Evolutionary conservation across 2,888 invertebrate species (phyloP).

Genomic region (Ophion slaviceki): DNA sequence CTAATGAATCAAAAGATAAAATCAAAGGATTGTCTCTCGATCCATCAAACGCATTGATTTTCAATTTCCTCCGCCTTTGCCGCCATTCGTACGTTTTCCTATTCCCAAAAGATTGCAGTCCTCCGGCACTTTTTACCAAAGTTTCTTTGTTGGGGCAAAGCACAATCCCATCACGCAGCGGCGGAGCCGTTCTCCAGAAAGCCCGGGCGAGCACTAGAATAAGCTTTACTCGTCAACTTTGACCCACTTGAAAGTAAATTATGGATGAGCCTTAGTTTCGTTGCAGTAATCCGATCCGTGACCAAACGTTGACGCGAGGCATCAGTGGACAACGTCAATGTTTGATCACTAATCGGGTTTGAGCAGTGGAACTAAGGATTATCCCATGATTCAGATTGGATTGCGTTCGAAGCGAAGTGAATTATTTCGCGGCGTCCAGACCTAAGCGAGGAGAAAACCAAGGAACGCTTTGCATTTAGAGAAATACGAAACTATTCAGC

Average conservation of each 20-base stretch:
- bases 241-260: slow-evolving; percentile 35
- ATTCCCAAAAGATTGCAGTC: not conserved
- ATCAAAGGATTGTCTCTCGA: not conserved
- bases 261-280: slow-evolving; percentile 30
- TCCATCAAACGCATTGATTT: not conserved
- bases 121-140: not conserved
- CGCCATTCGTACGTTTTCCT: not conserved
- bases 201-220: not conserved
- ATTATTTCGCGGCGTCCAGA: not conserved
- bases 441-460: not conserved
- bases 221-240: slow-evolving; percentile 21
- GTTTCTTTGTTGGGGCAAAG: not conserved
- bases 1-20: not conserved
- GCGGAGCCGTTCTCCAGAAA: not conserved
- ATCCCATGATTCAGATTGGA: slow-evolving; percentile 15
- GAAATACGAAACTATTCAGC: not conserved
- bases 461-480: not conserved
- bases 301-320: slow-evolving; percentile 39
- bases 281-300: slow-evolving; percentile 40
- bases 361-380: slow-evolving; percentile 5
- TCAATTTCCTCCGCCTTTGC: not conserved
- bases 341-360: slow-evolving; percentile 45
- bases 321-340: slow-evolving; percentile 38
- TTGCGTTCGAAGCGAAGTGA: not conserved
- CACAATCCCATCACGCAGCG: not conserved